Percentiles rank a stretch among this genome's conserved stretches.
These are phyloP conservation scores for Pyralis farinalis DNA, from an alignment of 2,888 invertebrate species.

Conservation along the genomic window DNA sequence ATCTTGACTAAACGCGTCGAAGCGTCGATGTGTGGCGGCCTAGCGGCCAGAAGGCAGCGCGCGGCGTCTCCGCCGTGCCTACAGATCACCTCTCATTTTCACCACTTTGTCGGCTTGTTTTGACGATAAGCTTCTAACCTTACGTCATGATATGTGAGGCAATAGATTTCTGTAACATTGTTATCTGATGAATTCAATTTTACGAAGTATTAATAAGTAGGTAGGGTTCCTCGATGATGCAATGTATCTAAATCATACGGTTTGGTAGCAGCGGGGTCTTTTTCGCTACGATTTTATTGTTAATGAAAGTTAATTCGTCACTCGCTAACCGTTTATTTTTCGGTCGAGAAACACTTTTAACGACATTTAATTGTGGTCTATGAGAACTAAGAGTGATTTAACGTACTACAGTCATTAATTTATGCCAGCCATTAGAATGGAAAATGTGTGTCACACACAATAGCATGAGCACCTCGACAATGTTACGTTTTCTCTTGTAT, in stretches of 20 bases:
- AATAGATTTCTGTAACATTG: constrained; percentile 21
- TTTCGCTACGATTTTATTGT: constrained; percentile 3
- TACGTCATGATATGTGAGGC: constrained; percentile 15
- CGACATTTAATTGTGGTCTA: constrained; percentile 25
- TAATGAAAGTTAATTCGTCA: constrained; percentile 12
- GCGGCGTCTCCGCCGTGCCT: constrained; percentile 12
- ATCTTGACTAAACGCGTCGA: constrained; percentile 33
- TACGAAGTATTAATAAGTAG: background rate
- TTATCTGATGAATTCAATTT: constrained; percentile 12
- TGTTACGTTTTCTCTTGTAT: constrained; percentile 14
- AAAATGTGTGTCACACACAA: constrained; percentile 25
- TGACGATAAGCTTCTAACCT: constrained; percentile 29
- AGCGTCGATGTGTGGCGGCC: constrained; percentile 11
- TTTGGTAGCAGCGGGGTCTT: constrained; percentile 5
- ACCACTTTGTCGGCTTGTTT: constrained; percentile 29
- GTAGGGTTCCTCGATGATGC: constrained; percentile 8
- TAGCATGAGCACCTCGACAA: constrained; percentile 12
- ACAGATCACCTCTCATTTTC: constrained; percentile 23
- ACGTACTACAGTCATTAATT: constrained; percentile 21
- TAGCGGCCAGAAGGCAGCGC: constrained; percentile 9
- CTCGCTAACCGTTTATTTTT: constrained; percentile 26
- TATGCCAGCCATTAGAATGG: constrained; percentile 27
- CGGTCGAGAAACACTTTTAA: constrained; percentile 27
- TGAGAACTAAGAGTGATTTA: constrained; percentile 21
- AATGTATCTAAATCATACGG: constrained; percentile 6